Conservation (phyloP, 2,797 vertebrate species). For the Centroberyx gerrardi region DNA sequence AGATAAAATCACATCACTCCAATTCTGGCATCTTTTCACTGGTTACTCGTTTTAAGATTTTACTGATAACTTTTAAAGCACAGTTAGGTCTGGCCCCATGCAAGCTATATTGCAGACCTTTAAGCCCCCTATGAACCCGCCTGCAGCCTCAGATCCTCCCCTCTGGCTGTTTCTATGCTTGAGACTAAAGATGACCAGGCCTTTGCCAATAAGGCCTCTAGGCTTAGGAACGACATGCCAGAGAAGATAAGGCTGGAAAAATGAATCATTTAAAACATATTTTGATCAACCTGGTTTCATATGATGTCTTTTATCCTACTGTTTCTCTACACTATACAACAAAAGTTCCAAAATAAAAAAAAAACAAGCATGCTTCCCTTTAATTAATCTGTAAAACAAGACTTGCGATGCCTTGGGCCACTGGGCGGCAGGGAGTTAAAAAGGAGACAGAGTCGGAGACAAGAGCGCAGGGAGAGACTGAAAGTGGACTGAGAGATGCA, state of each 20-base stretch:
- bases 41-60: conserved; percentile 62
- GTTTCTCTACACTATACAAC: neutral
- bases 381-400: conserved; percentile 44
- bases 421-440: conserved; percentile 45
- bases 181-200: conserved; percentile 44
- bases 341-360: conserved; percentile 48
- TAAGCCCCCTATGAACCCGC: conserved; percentile 53
- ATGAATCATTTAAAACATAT: neutral
- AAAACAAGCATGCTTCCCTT: conserved; percentile 43
- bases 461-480: conserved; percentile 20
- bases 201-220: neutral
- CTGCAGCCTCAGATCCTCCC: conserved; percentile 56
- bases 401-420: conserved; percentile 46
- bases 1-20: conserved; percentile 55
- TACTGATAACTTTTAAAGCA: conserved; percentile 49
- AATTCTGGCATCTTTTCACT: conserved; percentile 32
- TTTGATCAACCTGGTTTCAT: neutral
- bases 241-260: neutral
- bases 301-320: neutral
- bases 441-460: neutral
- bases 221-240: conserved; percentile 1
- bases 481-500: conserved; percentile 49
- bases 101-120: conserved; percentile 60
- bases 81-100: conserved; percentile 54
- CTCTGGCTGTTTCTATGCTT: conserved; percentile 34